These are phyloP conservation scores for Elysia crispata DNA, from an alignment of 2,888 invertebrate species.

Conservation along the genomic window DNA sequence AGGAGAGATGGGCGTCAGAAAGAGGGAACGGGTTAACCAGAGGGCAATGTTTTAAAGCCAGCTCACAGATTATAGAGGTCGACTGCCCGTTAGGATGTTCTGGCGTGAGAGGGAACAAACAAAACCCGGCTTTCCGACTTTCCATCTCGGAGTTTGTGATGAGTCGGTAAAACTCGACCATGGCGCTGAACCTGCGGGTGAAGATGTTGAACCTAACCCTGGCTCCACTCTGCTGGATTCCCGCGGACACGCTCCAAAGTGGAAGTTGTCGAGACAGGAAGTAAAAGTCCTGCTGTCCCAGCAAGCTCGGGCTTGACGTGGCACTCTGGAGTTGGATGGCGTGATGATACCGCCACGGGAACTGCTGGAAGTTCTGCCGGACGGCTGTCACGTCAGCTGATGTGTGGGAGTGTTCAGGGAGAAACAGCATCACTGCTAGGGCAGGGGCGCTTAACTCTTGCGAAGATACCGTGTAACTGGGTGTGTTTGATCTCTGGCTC, in stretches of 20 bases:
- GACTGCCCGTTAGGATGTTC: slow-evolving; percentile 50
- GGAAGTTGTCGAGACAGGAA: slow-evolving; percentile 63
- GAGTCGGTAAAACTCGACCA: slow-evolving; percentile 70
- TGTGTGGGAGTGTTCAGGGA: slow-evolving; percentile 57
- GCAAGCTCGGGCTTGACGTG: slow-evolving; percentile 55
- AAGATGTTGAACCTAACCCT: slow-evolving; percentile 65
- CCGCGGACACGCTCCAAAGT: slow-evolving; percentile 65
- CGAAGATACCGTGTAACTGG: slow-evolving; percentile 41
- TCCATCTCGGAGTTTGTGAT: slow-evolving; percentile 68
- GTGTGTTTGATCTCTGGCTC: not conserved
- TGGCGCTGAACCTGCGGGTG: slow-evolving; percentile 62
- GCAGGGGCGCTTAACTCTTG: slow-evolving; percentile 59
- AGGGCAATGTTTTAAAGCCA: slow-evolving; percentile 64
- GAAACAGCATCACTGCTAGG: slow-evolving; percentile 64
- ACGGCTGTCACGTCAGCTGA: slow-evolving; percentile 44
- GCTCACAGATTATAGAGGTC: slow-evolving; percentile 36
- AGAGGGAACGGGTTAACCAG: slow-evolving; percentile 59
- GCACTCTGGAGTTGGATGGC: slow-evolving; percentile 65
- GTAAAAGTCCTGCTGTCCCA: slow-evolving; percentile 67
- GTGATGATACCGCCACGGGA: slow-evolving; percentile 70
- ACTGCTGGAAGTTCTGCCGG: slow-evolving; percentile 51
- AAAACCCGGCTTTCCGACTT: slow-evolving; percentile 67
- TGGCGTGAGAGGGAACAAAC: slow-evolving; percentile 63
- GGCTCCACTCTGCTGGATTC: slow-evolving; percentile 62
- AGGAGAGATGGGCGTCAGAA: slow-evolving; percentile 60